Percentiles rank a stretch among this genome's conserved stretches.
phyloP scores from a whole-genome alignment of 2,113 vertebrate species.

The Porphyrio hochstetteri region DNA sequence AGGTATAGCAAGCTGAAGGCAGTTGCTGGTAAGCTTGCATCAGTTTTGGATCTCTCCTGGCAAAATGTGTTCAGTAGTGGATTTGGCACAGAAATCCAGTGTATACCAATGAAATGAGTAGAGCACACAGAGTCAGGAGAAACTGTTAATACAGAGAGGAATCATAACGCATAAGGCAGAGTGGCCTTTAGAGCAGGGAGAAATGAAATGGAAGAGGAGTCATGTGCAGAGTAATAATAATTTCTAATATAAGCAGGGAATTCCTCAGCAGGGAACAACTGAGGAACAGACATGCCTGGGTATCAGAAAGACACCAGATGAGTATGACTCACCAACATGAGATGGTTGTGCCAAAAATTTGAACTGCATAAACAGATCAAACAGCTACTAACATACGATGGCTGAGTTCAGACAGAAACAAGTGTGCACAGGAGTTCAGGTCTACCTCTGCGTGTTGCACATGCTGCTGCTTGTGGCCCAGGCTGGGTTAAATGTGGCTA shows the following conservation, averaged over 20 bases:
- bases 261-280: not conserved
- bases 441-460: rapidly evolving
- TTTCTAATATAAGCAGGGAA: not conserved
- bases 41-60: not conserved
- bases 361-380: not conserved
- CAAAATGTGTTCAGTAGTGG: not conserved
- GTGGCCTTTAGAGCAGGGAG: not conserved
- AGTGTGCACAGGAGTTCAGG: not conserved
- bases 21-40: not conserved
- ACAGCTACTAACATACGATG: not conserved
- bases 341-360: not conserved
- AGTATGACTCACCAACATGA: not conserved
- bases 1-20: not conserved
- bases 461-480: not conserved
- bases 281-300: not conserved
- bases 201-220: not conserved
- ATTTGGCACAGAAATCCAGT: not conserved
- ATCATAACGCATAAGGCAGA: not conserved
- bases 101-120: not conserved
- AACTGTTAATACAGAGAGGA: not conserved
- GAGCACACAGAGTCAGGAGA: not conserved
- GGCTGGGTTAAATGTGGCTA: not conserved
- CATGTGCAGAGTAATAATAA: not conserved
- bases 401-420: not conserved
- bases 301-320: not conserved